A percentile compares a stretch with the other conserved stretches of the same genome.
Evolutionary conservation across 1,140 invertebrate genomes (phyloP).

Genomic region (Gryllus bimaculatus): DNA sequence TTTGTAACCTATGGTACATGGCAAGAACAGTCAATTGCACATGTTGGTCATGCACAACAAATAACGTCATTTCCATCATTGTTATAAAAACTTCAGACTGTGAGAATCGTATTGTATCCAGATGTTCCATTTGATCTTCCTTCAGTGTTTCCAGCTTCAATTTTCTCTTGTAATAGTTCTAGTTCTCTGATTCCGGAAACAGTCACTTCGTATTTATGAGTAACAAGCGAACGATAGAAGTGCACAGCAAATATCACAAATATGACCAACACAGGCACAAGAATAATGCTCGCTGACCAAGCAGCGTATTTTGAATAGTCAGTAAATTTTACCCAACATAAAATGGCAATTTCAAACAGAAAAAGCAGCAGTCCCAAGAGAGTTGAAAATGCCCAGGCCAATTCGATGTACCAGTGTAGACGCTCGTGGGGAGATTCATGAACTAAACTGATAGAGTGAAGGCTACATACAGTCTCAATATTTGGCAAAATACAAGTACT

Average conservation of each 20-base stretch:
- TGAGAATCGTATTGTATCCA: not conserved
- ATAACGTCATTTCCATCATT: too few relatives aligned
- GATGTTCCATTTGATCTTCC: constrained; percentile 36
- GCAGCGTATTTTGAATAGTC: constrained; percentile 61
- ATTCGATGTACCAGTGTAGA: constrained; percentile 89
- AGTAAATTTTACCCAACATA: constrained; percentile 90
- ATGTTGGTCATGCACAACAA: too few relatives aligned
- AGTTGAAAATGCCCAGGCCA: constrained; percentile 95
- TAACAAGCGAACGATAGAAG: constrained; percentile 85
- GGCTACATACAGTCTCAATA: constrained; percentile 79
- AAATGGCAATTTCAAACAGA: constrained; percentile 85
- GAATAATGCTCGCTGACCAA: constrained; percentile 78
- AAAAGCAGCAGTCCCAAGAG: constrained; percentile 87
- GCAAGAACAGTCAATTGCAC: too few relatives aligned
- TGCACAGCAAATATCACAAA: constrained; percentile 88
- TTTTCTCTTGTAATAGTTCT: constrained; percentile 74
- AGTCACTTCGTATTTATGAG: constrained; percentile 82
- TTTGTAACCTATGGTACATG: too few relatives aligned
- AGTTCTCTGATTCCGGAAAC: constrained; percentile 73
- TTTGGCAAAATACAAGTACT: constrained; percentile 96
- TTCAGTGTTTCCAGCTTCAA: constrained; percentile 57
- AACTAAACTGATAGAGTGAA: constrained; percentile 73
- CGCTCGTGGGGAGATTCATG: constrained; percentile 81
- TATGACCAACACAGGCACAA: constrained; percentile 82
- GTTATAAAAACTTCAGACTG: not conserved